A percentile compares a stretch with the other conserved stretches of the same genome.
phyloP scores from a whole-genome alignment of 2,888 invertebrate species.

The Microdon myrmicae region DNA sequence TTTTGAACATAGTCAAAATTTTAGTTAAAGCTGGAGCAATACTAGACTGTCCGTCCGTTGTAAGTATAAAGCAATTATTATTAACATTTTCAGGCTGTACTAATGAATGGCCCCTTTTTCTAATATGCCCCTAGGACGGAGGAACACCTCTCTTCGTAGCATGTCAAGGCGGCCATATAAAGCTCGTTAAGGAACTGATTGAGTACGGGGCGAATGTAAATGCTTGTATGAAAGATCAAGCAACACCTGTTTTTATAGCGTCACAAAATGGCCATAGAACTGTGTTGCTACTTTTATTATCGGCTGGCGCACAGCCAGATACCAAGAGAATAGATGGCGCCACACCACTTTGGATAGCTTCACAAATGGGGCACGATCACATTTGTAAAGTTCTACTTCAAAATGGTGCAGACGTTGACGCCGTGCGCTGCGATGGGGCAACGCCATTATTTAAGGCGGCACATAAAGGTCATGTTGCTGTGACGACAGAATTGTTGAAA shows the following conservation, averaged over 20 bases:
- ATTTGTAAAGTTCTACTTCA: constrained; percentile 81
- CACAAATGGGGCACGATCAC: constrained; percentile 93
- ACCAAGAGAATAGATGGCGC: constrained; percentile 83
- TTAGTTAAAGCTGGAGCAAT: constrained; percentile 82
- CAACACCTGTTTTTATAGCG: constrained; percentile 91
- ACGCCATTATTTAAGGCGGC: constrained; percentile 94
- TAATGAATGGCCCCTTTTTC: neutral
- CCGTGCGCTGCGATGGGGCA: constrained; percentile 88
- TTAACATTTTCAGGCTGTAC: neutral
- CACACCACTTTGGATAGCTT: constrained; percentile 92
- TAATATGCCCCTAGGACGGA: constrained; percentile 84
- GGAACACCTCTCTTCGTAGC: constrained; percentile 92
- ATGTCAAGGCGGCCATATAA: constrained; percentile 89
- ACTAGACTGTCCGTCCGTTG: constrained; percentile 82
- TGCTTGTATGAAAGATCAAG: constrained; percentile 89
- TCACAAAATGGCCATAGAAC: constrained; percentile 93
- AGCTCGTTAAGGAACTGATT: constrained; percentile 86
- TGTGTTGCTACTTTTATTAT: constrained; percentile 77
- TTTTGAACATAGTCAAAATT: constrained; percentile 81
- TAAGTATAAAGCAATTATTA: constrained; percentile 66
- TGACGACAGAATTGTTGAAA: constrained; percentile 84
- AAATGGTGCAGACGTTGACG: constrained; percentile 83
- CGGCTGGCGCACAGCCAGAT: constrained; percentile 79
- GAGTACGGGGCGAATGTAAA: constrained; percentile 84
- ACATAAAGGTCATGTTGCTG: constrained; percentile 91